Evolutionary conservation across 2,888 invertebrate genomes (phyloP).

Genomic region (Drosophila sordidula): DNA sequence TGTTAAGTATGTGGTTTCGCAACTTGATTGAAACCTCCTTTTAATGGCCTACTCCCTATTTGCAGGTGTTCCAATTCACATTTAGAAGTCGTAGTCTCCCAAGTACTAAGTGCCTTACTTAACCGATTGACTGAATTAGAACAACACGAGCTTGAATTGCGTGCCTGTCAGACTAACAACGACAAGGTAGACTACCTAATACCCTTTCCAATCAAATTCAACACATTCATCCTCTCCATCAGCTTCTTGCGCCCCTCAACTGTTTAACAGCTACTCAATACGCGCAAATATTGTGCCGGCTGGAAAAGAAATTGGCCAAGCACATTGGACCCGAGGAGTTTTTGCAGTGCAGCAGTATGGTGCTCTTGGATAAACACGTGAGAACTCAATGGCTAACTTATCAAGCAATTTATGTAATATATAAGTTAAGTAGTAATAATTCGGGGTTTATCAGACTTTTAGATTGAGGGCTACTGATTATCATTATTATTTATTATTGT

Average conservation of each 20-base stretch:
- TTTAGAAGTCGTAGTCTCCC: constrained; percentile 84
- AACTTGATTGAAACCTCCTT: too few species aligned
- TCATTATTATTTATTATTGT: too few species aligned
- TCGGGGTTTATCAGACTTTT: too few species aligned
- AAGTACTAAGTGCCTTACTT: constrained; percentile 86
- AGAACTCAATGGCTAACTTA: not conserved
- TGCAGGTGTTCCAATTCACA: constrained; percentile 84
- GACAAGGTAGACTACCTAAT: constrained; percentile 76
- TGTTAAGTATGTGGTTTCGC: constrained; percentile 78
- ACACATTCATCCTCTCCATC: not conserved
- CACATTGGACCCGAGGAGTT: constrained; percentile 85
- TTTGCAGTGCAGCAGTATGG: constrained; percentile 84
- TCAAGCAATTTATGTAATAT: too few species aligned
- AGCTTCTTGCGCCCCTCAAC: constrained; percentile 57
- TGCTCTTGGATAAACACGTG: constrained; percentile 85
- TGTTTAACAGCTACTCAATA: constrained; percentile 84
- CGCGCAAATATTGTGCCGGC: constrained; percentile 84
- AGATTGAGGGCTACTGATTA: too few species aligned
- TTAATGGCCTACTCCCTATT: too few species aligned
- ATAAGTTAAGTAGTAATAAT: too few species aligned
- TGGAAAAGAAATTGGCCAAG: constrained; percentile 85
- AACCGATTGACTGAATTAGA: constrained; percentile 85
- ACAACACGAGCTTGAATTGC: constrained; percentile 84
- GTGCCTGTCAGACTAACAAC: constrained; percentile 83
- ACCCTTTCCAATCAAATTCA: not conserved